A percentile compares a stretch with the other conserved stretches of the same genome.
Evolutionary conservation across 2,113 vertebrate species (phyloP).

Genomic region (Paraplagusia blochii): DNA sequence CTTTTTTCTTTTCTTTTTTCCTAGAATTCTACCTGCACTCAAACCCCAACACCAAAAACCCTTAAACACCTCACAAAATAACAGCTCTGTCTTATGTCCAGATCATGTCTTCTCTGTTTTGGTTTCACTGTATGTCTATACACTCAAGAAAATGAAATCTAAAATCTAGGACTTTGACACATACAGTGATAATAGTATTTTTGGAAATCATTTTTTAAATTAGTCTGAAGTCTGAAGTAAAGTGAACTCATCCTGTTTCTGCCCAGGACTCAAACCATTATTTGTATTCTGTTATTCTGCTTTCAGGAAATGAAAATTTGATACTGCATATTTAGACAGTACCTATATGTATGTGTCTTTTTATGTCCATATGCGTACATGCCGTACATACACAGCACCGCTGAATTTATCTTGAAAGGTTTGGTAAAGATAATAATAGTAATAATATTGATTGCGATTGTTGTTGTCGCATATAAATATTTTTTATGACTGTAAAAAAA

Average conservation of each 20-base stretch:
- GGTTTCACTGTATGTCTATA: constrained; percentile 84
- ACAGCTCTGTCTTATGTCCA: constrained; percentile 55
- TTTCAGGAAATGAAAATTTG: constrained; percentile 57
- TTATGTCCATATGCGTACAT: constrained; percentile 74
- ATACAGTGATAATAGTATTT: constrained; percentile 98
- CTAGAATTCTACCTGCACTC: constrained; percentile 72
- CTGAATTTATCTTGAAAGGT: constrained; percentile 70
- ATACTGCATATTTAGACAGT: constrained; percentile 62
- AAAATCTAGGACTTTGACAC: constrained; percentile 98
- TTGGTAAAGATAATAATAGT: too few species aligned
- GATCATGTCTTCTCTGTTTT: constrained; percentile 58
- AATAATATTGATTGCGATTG: too few species aligned
- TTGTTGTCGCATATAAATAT: too few species aligned
- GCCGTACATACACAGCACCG: constrained; percentile 72
- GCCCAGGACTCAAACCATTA: constrained; percentile 65
- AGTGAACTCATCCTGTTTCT: constrained; percentile 85
- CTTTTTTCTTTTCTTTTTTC: constrained; percentile 80
- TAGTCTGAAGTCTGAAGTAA: constrained; percentile 94
- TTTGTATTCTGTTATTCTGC: constrained; percentile 49
- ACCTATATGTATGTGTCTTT: constrained; percentile 69
- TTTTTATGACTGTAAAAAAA: too few species aligned
- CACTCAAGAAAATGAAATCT: constrained; percentile 98
- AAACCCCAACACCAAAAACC: constrained; percentile 25
- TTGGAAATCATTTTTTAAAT: constrained; percentile 93
- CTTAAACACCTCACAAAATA: too few species aligned